Base-by-base conservation (phyloP, 1,140 invertebrate species). In the Drosophila parvula region DNA sequence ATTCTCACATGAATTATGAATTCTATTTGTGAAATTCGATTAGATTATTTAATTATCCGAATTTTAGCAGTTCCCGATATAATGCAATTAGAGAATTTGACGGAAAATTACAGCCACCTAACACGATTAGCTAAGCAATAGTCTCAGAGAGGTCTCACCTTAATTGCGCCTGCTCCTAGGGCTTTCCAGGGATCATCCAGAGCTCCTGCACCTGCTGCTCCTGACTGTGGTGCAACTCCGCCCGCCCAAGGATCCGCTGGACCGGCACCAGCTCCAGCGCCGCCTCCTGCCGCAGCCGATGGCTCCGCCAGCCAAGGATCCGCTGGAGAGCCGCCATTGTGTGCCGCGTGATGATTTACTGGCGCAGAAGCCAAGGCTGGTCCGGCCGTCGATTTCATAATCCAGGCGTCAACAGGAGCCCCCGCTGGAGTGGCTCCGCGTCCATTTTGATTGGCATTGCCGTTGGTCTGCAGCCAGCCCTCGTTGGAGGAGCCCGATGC, bases 231-330 rank as follows among this genome's bases (percentile, higher is more conserved):
- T 5, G 73, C 27, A 34, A 50, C 69, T 9, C 76, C 40, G 14
- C 90, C 58, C 44, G 84, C 78, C 90, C 90, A 91, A 6, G 90
- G 90, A 84, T 91, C 90, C n/a, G 79, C 90, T 22, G 70, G 43
- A 0, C 47, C 38, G 3, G 63, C 45, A 10, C 45, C 22, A 14
- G 47, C 65, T 22, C 14, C 61, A 12, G 9, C 48, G 3, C 38
- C 62, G 44, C 45, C 51, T 28, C 53, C 60, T 27, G 61, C 16
- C 41, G 67, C 47, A 11, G 50, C 41, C 5, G 58, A 90, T 59
- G 92, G 91, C 45, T 91, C 89, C 3, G 67, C 48, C 73, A 92
- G 92, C 95, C 95, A 95, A 4, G 95, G 94, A 92, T 95, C 95
- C 43, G 92, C 92, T 5, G 92, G 55, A 90, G 74, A 45, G 51